Conservation (phyloP, 2,888 invertebrate genomes). For the Penaeus monodon region DNA sequence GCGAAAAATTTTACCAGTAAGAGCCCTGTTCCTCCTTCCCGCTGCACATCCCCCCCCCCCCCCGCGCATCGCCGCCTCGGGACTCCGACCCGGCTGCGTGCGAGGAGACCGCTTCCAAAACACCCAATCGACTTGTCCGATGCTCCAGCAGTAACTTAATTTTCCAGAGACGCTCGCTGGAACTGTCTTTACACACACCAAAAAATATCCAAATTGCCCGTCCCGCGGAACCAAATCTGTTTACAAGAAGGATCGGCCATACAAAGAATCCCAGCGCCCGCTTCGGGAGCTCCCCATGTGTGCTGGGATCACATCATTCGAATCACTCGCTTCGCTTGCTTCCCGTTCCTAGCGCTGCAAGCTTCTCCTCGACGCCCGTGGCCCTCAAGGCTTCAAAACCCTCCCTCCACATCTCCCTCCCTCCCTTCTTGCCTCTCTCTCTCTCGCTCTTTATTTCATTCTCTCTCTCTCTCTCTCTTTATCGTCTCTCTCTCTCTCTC, state of each 20-base stretch:
- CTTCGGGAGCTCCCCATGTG: constrained; percentile 10
- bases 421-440: too few relatives aligned
- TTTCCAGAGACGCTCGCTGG: constrained; percentile 10
- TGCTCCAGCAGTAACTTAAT: constrained; percentile 13
- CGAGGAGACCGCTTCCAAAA: too few relatives aligned
- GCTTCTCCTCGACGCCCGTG: not conserved
- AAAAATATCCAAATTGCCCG: constrained; percentile 30
- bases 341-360: not conserved
- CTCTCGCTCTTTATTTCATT: not conserved
- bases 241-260: constrained; percentile 36
- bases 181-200: constrained; percentile 21
- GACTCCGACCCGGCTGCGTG: too few relatives aligned
- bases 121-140: not conserved
- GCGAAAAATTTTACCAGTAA: too few relatives aligned
- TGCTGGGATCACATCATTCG: constrained; percentile 21
- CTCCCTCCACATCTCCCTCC: not conserved
- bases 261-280: constrained; percentile 19
- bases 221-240: constrained; percentile 30
- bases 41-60: not conserved
- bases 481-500: not conserved
- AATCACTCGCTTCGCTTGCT: constrained; percentile 33
- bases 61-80: too few relatives aligned
- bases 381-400: too few relatives aligned
- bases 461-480: not conserved
- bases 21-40: too few relatives aligned